phyloP scores from a whole-genome alignment of 2,113 vertebrate genomes.

The Corvus moneduloides region DNA sequence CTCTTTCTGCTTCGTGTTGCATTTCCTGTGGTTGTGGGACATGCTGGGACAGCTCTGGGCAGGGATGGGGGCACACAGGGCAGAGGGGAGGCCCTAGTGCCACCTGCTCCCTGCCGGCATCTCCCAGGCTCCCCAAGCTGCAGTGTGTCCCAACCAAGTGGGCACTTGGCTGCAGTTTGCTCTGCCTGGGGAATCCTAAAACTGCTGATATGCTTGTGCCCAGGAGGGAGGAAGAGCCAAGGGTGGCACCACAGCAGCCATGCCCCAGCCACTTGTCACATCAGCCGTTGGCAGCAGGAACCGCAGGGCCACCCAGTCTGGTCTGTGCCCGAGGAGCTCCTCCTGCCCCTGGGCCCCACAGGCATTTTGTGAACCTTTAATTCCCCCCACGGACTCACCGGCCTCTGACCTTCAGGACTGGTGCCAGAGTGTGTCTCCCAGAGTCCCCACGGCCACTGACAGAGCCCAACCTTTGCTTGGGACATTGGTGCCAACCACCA shows the following conservation, averaged over 20 bases:
- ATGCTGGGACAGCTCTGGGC: neutral
- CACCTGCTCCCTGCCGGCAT: fast-evolving
- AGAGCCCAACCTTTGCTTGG: neutral
- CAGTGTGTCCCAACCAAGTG: neutral
- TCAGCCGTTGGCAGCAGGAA: fast-evolving
- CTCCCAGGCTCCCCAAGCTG: neutral
- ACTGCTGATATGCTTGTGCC: neutral
- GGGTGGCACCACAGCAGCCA: fast-evolving
- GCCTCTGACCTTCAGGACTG: neutral
- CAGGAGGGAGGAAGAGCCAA: neutral
- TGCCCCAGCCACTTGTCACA: neutral
- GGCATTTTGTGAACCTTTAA: neutral
- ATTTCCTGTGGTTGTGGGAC: neutral
- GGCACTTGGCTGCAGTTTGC: neutral
- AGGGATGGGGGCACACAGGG: fast-evolving
- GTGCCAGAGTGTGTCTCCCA: neutral
- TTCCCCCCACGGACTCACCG: fast-evolving
- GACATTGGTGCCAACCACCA: fast-evolving
- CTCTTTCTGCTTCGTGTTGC: neutral
- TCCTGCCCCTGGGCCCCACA: fast-evolving
- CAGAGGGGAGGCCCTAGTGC: neutral
- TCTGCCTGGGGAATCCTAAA: neutral
- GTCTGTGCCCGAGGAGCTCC: neutral
- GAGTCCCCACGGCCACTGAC: neutral
- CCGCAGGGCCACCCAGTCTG: fast-evolving